A percentile compares a stretch with the other conserved stretches of the same genome.
Conservation (phyloP, 1,140 invertebrate species). For the Drosophila nigrodunni region DNA sequence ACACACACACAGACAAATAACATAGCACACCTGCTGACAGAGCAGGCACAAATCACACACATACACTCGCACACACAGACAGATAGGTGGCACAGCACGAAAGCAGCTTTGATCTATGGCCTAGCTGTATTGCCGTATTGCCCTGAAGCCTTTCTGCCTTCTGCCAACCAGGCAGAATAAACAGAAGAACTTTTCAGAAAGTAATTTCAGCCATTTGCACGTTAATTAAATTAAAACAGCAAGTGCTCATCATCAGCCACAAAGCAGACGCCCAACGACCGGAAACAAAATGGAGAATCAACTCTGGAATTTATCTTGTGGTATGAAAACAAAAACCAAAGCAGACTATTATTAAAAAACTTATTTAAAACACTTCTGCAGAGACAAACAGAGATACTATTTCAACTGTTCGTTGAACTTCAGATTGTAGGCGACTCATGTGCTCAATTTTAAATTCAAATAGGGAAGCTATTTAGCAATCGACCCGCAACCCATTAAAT, state of each 20-base stretch:
- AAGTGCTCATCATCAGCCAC: constrained; percentile 46
- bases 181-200: constrained; percentile 51
- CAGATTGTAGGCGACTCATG: background rate
- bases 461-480: constrained; percentile 17
- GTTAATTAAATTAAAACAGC: constrained; percentile 78
- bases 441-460: constrained; percentile 3
- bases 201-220: constrained; percentile 69
- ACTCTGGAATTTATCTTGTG: background rate
- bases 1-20: constrained; percentile 2
- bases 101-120: constrained; percentile 73
- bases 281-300: constrained; percentile 29
- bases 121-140: constrained; percentile 32
- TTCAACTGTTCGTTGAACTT: background rate
- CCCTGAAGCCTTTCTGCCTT: constrained; percentile 37
- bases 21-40: constrained; percentile 69
- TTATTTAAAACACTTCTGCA: background rate
- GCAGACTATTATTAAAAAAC: background rate
- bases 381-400: background rate
- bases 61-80: constrained; percentile 31
- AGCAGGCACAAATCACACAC: constrained; percentile 26
- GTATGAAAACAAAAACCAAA: constrained; percentile 5
- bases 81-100: constrained; percentile 57
- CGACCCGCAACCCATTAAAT: constrained; percentile 43
- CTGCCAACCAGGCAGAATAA: constrained; percentile 41
- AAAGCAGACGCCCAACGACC: constrained; percentile 23